Percentiles rank a stretch among this genome's conserved stretches.
Evolutionary conservation across 2,797 vertebrate species (phyloP).

Genomic region (Halcyon leucocephala): DNA sequence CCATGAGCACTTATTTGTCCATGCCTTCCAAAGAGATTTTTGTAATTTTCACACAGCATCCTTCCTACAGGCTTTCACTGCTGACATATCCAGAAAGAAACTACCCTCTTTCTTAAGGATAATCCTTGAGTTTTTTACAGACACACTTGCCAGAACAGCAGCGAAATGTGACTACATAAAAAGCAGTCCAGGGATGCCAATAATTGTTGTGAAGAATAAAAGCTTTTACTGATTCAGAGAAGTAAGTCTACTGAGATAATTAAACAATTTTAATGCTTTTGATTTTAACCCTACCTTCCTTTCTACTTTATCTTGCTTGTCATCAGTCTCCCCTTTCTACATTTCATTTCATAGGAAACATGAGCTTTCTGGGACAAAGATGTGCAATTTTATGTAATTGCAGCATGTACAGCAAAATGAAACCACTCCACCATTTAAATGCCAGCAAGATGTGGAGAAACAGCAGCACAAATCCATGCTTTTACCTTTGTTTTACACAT

Average conservation of each 20-base stretch:
- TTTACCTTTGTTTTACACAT: not conserved
- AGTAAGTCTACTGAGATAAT: not conserved
- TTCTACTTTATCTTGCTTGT: not conserved
- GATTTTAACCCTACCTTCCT: not conserved
- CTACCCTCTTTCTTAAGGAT: not conserved
- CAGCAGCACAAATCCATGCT: not conserved
- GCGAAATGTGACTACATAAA: not conserved
- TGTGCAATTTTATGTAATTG: not conserved
- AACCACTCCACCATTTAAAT: not conserved
- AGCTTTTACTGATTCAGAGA: not conserved
- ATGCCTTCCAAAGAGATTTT: not conserved
- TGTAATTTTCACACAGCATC: not conserved
- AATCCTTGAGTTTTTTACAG: not conserved
- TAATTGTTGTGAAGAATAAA: not conserved
- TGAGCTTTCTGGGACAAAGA: not conserved
- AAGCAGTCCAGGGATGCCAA: not conserved
- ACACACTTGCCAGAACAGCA: not conserved
- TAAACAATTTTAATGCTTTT: not conserved
- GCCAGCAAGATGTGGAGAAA: not conserved
- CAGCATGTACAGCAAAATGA: not conserved
- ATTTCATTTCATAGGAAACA: not conserved
- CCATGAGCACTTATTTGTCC: not conserved
- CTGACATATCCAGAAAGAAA: not conserved
- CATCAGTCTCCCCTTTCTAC: not conserved
- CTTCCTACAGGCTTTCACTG: not conserved